Evolutionary conservation across 64 coral and sea anemone species (phyloP).

Genomic region (Hydrozoanthus tunicans): DNA sequence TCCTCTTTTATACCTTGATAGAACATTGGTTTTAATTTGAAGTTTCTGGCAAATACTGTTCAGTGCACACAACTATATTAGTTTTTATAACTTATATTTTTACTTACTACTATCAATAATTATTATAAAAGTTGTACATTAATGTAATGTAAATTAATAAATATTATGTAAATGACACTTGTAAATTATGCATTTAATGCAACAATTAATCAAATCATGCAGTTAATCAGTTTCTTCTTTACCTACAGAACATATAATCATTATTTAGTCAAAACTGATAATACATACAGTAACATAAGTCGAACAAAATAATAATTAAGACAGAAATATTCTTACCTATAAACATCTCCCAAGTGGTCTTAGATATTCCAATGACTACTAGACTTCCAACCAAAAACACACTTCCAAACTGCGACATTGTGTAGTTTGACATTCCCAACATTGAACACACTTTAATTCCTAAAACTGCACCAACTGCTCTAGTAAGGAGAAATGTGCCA

Average conservation of each 20-base stretch:
- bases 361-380: constrained; percentile 84
- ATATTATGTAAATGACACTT: no score
- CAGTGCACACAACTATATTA: no score
- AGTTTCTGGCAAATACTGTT: no score
- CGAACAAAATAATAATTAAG: not conserved
- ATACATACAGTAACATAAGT: not conserved
- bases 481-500: constrained; percentile 71
- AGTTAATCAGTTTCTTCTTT: no score
- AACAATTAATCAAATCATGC: no score
- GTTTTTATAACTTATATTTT: no score
- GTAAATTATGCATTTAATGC: no score
- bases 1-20: no score
- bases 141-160: no score
- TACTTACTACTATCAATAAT: no score
- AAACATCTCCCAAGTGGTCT: constrained; percentile 88
- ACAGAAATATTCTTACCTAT: constrained; percentile 57
- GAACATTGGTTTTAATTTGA: no score
- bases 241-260: not conserved
- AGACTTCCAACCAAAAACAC: constrained; percentile 70
- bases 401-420: constrained; percentile 72
- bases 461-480: constrained; percentile 84
- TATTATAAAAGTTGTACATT: no score
- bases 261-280: not conserved
- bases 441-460: constrained; percentile 75
- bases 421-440: constrained; percentile 73